Conservation (phyloP, 2,113 vertebrate species). For the Hippocampus barbouri region DNA sequence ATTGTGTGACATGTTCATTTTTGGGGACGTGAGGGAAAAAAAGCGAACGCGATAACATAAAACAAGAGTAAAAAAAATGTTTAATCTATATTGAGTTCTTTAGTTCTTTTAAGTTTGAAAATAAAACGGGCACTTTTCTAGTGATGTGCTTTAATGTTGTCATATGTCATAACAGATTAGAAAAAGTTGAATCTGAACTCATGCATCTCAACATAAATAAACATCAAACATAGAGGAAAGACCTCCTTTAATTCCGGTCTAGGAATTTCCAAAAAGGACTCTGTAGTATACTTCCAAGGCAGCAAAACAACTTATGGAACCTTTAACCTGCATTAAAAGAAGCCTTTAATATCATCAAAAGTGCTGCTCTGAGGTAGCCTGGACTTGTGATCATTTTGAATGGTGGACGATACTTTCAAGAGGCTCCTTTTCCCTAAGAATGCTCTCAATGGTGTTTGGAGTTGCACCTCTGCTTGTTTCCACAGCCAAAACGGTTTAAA, state of each 20-base stretch:
- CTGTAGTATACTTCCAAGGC: slow-evolving; percentile 27
- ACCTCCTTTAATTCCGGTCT: slow-evolving; percentile 39
- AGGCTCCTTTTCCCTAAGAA: background rate
- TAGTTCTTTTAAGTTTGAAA: background rate
- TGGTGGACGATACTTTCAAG: background rate
- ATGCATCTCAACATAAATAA: slow-evolving; percentile 19
- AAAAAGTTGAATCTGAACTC: slow-evolving; percentile 17
- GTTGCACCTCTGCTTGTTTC: slow-evolving; percentile 1
- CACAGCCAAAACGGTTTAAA: background rate
- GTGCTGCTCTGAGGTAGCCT: slow-evolving; percentile 1
- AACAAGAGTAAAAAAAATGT: background rate
- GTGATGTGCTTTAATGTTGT: background rate
- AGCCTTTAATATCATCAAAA: slow-evolving; percentile 29
- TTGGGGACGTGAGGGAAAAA: no score
- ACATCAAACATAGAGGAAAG: slow-evolving; percentile 28
- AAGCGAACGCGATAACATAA: no score
- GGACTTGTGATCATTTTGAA: background rate
- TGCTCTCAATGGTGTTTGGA: background rate
- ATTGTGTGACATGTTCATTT: no score
- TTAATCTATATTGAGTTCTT: background rate
- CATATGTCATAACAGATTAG: background rate
- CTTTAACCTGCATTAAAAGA: slow-evolving; percentile 28
- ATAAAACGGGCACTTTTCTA: background rate
- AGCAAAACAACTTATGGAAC: slow-evolving; percentile 29
- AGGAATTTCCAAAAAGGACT: slow-evolving; percentile 36